These are phyloP conservation scores for Lepus timidus DNA, from an alignment of 2,113 vertebrate species.

Conservation along the genomic window DNA sequence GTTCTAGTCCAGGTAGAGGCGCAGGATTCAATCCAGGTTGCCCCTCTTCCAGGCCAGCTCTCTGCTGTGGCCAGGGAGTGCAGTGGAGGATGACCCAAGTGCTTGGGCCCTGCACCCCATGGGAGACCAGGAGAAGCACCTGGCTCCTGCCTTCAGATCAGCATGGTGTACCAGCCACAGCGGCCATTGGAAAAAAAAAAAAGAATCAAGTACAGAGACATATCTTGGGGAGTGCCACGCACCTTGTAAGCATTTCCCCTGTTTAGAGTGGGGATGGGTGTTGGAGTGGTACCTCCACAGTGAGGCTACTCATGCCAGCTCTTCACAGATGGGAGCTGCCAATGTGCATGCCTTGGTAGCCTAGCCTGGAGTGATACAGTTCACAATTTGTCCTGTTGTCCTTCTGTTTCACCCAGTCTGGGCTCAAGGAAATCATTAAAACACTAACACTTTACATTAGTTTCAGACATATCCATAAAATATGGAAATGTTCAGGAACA, in stretches of 20 bases:
- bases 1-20: no score
- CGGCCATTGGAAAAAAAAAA: no score
- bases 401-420: background rate
- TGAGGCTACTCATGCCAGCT: background rate
- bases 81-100: no score
- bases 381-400: conserved; percentile 11
- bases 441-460: background rate
- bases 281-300: no score
- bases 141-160: no score
- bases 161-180: no score
- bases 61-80: no score
- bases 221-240: background rate
- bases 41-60: no score
- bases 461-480: background rate
- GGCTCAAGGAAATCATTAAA: background rate
- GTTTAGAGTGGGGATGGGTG: background rate
- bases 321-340: background rate
- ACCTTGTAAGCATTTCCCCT: background rate
- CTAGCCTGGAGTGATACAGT: background rate
- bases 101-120: no score
- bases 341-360: background rate
- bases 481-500: conserved; percentile 1
- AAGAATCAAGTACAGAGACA: background rate
- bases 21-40: no score
- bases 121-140: no score